Evolutionary conservation across 2,797 vertebrate species (phyloP), one percentile per base, ranked within the genome.

Genomic region (Balearica regulorum): DNA sequence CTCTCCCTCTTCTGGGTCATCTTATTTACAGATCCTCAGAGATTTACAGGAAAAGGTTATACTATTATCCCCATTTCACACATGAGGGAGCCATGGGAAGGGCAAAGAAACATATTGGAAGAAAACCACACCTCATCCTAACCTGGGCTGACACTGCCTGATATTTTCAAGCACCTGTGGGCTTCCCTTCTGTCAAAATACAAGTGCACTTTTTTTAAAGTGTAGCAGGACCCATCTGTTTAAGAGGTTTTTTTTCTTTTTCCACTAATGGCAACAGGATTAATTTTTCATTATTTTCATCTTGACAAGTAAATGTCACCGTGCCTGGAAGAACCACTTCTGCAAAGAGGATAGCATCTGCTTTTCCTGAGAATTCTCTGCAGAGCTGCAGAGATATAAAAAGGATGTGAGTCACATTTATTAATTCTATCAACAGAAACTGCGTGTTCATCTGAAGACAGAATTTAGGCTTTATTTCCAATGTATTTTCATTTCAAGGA

Each of bases 251-350:
- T 86, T 86, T 43, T 31, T 4, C 10, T 48, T 58, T 93, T 84
- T 8, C 60, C 43, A 66, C 58, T 95, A 88, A 95, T 78, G 60
- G 77, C 77, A 89, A 46, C 17, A 33, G 60, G 49, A 93, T 93
- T 95, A 95, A 83, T 80, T 79, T 96, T 94, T 96, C 78, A 92
- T 96, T 95, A 70, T 95, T 92, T 93, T 87, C 71, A 15, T 87
- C 64, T 62, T 89, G 73, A 87, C 57, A 81, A 51, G 64, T 87
- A 92, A 94, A 91, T 89, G 53, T 91, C 79, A 87, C 33, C 4
- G 1, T 60, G 51, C 39, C 68, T 88, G 51, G 33, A 46, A 91
- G 82, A 94, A 64, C 14, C 16, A 75, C 64, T 73, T 86, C 72
- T 78, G 28, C 72, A 44, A 22, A 69, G 28, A 26, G 20, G 51